Conservation (phyloP, 64 coral and sea anemone genomes). For the Hydrozoanthus tunicans region DNA sequence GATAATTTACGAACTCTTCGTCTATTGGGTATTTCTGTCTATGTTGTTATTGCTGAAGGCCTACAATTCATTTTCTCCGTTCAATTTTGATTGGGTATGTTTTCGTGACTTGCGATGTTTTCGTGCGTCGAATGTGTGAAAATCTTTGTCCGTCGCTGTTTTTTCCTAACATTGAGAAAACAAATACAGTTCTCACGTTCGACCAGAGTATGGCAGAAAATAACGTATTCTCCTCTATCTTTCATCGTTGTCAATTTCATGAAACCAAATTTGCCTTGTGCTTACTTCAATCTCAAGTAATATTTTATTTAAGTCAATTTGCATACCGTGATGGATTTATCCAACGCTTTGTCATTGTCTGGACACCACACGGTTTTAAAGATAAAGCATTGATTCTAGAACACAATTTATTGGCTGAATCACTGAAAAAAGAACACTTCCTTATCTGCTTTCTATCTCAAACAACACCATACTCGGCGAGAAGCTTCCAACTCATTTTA, state of each 20-base stretch:
- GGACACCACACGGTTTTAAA: not conserved
- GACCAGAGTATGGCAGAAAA: too few relatives aligned
- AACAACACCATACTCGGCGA: not conserved
- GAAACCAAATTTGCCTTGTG: not conserved
- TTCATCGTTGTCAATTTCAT: not conserved
- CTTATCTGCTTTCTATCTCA: conserved; percentile 1
- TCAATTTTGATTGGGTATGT: not conserved
- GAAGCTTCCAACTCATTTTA: not conserved
- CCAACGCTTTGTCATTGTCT: not conserved
- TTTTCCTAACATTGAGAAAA: too few relatives aligned
- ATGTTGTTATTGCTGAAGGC: not conserved
- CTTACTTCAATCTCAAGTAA: conserved; percentile 4
- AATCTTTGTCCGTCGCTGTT: too few relatives aligned
- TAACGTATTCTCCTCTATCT: not conserved
- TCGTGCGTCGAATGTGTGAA: not conserved
- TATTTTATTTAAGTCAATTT: conserved; percentile 6
- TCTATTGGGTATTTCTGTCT: not conserved
- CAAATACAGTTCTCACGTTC: too few relatives aligned
- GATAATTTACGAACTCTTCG: not conserved
- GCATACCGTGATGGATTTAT: conserved; percentile 23
- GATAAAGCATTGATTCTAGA: not conserved
- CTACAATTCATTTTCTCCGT: conserved; percentile 11
- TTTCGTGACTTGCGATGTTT: not conserved
- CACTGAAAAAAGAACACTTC: not conserved
- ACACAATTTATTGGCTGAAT: not conserved